Conservation (phyloP, 2,888 invertebrate species). For the Drosophila flavopinicola region DNA sequence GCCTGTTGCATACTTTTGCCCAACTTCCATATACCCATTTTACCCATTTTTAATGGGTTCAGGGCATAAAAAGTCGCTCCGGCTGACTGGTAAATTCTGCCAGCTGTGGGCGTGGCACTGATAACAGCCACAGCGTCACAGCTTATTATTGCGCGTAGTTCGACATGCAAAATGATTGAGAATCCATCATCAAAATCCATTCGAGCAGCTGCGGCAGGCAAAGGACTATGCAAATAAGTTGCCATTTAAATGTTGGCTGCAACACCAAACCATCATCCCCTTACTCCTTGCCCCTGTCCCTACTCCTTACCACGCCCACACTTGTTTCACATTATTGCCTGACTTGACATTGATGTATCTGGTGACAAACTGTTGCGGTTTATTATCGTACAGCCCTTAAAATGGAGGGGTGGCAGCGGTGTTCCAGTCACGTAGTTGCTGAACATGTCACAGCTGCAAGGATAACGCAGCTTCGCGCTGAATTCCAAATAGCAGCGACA, state of each 20-base stretch:
- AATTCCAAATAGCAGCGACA: constrained; percentile 13
- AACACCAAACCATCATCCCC: constrained; percentile 1
- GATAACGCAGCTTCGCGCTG: constrained; percentile 26
- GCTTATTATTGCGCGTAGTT: constrained; percentile 52
- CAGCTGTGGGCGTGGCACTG: constrained; percentile 47
- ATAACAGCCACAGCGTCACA: constrained; percentile 28
- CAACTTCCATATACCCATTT: too few relatives aligned
- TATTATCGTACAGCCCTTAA: constrained; percentile 58
- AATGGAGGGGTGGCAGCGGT: not conserved
- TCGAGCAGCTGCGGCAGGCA: constrained; percentile 51
- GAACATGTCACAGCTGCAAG: constrained; percentile 67
- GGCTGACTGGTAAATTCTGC: constrained; percentile 36
- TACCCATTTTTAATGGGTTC: too few relatives aligned
- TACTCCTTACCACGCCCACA: constrained; percentile 9
- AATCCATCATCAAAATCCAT: constrained; percentile 72
- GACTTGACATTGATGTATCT: constrained; percentile 78
- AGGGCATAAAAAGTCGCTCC: too few relatives aligned
- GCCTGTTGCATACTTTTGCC: too few relatives aligned
- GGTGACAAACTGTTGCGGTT: constrained; percentile 81
- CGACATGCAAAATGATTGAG: constrained; percentile 72
- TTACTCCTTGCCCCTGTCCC: not conserved
- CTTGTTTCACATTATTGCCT: constrained; percentile 62
- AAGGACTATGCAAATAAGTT: constrained; percentile 62
- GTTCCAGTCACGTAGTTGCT: constrained; percentile 58
- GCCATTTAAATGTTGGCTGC: constrained; percentile 52